A percentile compares a stretch with the other conserved stretches of the same genome.
Evolutionary conservation across 2,797 vertebrate genomes (phyloP).

Genomic region (Malacoraja senta): DNA sequence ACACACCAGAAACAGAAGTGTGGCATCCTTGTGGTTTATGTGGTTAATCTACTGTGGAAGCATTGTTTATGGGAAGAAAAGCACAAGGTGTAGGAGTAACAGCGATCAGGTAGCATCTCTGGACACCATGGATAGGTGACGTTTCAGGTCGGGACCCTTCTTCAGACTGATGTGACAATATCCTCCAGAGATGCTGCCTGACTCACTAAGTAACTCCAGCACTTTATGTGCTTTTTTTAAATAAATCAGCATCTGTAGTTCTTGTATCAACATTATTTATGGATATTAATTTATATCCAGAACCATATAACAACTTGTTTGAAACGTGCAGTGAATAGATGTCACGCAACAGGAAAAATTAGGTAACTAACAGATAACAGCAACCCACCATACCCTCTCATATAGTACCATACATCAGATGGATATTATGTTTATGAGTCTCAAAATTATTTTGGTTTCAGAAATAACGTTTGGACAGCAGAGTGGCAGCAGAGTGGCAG

Average conservation of each 20-base stretch:
- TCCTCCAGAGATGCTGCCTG: no score
- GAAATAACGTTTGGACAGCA: no score
- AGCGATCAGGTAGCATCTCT: no score
- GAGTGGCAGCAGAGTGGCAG: no score
- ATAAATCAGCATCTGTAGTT: no score
- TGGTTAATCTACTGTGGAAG: background rate
- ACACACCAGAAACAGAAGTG: constrained; percentile 43
- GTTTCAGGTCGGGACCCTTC: no score
- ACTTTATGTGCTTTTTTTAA: no score
- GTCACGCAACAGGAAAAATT: background rate
- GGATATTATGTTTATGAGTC: background rate
- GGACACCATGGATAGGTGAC: no score
- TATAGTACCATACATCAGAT: background rate
- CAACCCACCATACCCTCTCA: background rate
- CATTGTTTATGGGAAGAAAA: no score
- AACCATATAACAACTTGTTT: background rate
- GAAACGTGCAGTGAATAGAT: background rate
- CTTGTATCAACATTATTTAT: background rate
- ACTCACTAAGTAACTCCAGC: no score
- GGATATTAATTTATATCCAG: background rate
- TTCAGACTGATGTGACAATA: no score
- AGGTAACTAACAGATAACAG: background rate
- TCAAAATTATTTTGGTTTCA: background rate
- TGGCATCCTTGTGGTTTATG: constrained; percentile 43
- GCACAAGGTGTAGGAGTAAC: no score